These are phyloP conservation scores for Apodemus sylvaticus DNA, from an alignment of 2,113 vertebrate genomes.

Conservation along the genomic window DNA sequence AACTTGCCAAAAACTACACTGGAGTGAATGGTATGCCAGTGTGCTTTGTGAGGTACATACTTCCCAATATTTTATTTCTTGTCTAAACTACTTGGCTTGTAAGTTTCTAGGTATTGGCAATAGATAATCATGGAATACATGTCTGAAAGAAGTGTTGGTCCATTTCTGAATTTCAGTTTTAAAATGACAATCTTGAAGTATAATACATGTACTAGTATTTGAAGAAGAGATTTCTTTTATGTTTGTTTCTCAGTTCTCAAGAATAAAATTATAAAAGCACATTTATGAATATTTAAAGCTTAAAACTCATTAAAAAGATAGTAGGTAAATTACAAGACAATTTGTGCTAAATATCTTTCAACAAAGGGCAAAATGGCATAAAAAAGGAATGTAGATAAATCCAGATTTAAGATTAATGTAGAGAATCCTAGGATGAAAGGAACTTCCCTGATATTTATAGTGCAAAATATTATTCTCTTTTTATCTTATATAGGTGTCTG, in stretches of 20 bases:
- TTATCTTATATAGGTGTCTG: fast-evolving
- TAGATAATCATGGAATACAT: background rate
- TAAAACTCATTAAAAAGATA: background rate
- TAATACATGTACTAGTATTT: background rate
- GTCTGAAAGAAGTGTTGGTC: background rate
- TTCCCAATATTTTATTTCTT: background rate
- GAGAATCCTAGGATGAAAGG: background rate
- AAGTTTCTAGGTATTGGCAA: background rate
- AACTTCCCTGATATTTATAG: background rate
- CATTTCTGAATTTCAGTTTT: background rate
- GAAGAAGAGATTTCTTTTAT: background rate
- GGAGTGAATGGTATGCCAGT: background rate
- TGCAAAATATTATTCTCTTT: background rate
- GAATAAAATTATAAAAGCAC: background rate
- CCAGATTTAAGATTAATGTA: background rate
- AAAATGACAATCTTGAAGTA: background rate
- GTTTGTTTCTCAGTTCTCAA: background rate
- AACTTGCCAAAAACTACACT: background rate
- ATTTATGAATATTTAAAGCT: background rate
- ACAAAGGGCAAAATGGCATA: background rate
- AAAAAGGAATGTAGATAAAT: background rate
- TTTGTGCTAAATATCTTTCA: background rate
- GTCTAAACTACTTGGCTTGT: background rate
- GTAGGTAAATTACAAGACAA: fast-evolving
- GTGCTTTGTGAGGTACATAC: fast-evolving